Base-by-base conservation (phyloP, 2,888 invertebrate genomes). In the Patella pellucida region DNA sequence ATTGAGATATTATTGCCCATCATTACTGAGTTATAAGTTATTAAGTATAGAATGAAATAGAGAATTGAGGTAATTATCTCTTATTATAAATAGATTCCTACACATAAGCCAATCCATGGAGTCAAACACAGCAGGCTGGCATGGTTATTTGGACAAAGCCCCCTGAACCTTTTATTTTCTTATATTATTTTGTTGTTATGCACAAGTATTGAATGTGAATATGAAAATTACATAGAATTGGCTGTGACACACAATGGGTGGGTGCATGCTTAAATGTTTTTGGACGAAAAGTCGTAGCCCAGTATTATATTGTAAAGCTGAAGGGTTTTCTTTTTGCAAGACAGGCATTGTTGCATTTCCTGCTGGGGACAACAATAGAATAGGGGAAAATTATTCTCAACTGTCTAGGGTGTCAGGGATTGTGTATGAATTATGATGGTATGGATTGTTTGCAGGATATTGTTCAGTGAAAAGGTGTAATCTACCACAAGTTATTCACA, bases 201-300 rank as follows among this genome's bases (percentile, higher is more conserved):
- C 41, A 41, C 41, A 41, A 41, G 41, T 41, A 41, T 41, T 41
- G 9, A 41, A 41, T 41, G 9, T 62, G 62, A 62, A 62, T 41
- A 62, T 11, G 62, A 62, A 62, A 62, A 62, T 62, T 62, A 62
- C 62, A 62, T 23, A 62, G 62, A 62, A 23, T 62, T 62, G 23
- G 62, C 23, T 62, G 23, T 62, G 62, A 62, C 62, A 62, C 62
- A 62, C 62, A 62, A 62, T 23, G 23, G 62, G 19, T 23, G 23
- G 62, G 19, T 62, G 62, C 62, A 62, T 19, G 23, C 62, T 19
- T 62, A 15, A 62, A 62, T 23, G 19, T 19, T 23, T 62, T 62
- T 11, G 62, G 23, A 23, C 9, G 19, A 19, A 23, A 19, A 62
- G 62, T 62, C 23, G 11, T 41, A 41, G 41, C 9, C n/a, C n/a